Base-by-base conservation (phyloP, 2,113 vertebrate genomes). In the Urocitellus parryii region DNA sequence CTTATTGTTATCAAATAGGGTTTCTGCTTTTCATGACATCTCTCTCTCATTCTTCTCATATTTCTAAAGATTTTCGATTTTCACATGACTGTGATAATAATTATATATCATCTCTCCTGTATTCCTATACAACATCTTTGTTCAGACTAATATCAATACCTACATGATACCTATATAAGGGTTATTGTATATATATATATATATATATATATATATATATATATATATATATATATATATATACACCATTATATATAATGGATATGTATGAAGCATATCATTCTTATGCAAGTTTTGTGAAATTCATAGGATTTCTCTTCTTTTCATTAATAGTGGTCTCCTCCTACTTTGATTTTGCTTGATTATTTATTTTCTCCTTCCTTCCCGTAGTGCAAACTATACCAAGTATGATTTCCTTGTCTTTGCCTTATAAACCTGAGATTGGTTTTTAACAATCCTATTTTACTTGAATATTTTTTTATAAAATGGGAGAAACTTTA, bases 341-440 rank as follows among this genome's bases (percentile, higher is more conserved):
- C 37, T 18, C 37, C 29, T 51, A 20, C 24, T 9, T 45, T 37
- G 12, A 56, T 24, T 51, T 91, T 78, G 12, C 25, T 22, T n/a
- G 8, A 25, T 73, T 17, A 24, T 39, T 8, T 82, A 1, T 12
- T 4, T 17, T 63, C 18, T 77, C 53, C 61, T 34, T 65, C 37
- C 7, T 73, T 8, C 13, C 14, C 27, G 8, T 20, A 58, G 29
- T 0, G 48, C 27, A 14, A 1, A 0, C 4, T 61, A 10, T 0
- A 3, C n/a, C 0, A 3, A 39, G 13, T n/a, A 4, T 1, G 4
- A 27, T 13, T 83, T 61, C 25, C 27, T 58, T 17, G 27, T 24
- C 25, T 85, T 58, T n/a, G 48, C 74, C 11, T 51, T 61, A 25
- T 61, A 34, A 42, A 8, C n/a, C 16, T 42, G 4, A 3, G 24